phyloP scores from a whole-genome alignment of 2,113 vertebrate genomes.

The Psophia crepitans region DNA sequence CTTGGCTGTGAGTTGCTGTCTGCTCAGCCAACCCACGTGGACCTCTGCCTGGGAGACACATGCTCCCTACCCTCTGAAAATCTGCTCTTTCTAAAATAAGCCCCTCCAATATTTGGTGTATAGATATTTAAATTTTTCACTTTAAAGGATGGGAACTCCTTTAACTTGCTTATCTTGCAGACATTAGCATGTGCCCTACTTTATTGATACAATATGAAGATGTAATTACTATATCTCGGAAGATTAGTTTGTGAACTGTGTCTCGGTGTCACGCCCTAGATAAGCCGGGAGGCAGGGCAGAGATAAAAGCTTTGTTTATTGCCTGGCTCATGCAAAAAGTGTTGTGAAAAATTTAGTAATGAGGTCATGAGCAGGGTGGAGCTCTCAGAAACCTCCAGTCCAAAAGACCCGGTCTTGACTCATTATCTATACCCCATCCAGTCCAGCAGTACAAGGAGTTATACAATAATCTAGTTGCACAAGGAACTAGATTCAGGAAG shows the following conservation, averaged over 20 bases:
- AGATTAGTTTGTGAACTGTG: neutral
- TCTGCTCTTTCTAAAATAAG: neutral
- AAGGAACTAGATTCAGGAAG: neutral
- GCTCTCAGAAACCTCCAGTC: neutral
- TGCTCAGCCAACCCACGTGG: neutral
- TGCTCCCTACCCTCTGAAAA: fast-evolving
- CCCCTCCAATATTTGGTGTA: neutral
- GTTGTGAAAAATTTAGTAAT: neutral
- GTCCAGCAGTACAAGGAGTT: neutral
- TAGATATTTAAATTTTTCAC: too few relatives aligned
- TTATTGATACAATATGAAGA: neutral
- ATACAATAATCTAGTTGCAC: neutral
- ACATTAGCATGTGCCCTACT: neutral
- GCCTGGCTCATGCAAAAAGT: neutral
- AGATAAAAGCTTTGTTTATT: neutral
- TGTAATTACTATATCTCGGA: neutral
- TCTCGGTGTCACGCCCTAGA: neutral
- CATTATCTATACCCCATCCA: neutral
- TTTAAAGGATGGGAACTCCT: neutral
- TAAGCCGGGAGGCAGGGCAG: neutral
- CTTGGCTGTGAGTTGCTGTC: neutral
- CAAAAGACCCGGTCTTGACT: neutral
- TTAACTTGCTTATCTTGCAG: neutral
- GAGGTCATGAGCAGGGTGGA: neutral
- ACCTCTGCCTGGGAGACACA: neutral